Evolutionary conservation across 2,888 invertebrate genomes (phyloP).

Genomic region (Hoplodrina blanda): DNA sequence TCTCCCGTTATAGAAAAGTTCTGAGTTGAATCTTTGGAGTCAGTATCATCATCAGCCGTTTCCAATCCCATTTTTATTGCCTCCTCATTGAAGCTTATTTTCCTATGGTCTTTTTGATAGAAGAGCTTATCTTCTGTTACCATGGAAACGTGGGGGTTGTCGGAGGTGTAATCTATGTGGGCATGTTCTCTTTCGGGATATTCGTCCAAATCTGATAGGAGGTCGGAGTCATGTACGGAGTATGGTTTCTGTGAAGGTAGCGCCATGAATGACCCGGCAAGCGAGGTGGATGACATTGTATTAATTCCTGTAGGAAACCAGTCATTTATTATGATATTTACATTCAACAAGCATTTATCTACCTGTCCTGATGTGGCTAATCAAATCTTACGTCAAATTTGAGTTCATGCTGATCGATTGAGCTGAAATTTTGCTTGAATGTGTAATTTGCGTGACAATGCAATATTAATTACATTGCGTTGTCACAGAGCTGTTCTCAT

Average conservation of each 20-base stretch:
- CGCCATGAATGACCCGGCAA: slow-evolving; percentile 74
- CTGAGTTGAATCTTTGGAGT: slow-evolving; percentile 9
- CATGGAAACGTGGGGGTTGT: slow-evolving; percentile 45
- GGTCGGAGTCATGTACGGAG: slow-evolving; percentile 59
- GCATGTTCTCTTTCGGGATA: slow-evolving; percentile 61
- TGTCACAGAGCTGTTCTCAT: too few species aligned
- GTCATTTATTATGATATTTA: neutral
- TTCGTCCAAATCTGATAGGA: slow-evolving; percentile 57
- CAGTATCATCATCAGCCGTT: slow-evolving; percentile 5
- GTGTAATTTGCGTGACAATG: too few species aligned
- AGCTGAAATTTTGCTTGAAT: too few species aligned
- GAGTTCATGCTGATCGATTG: too few species aligned
- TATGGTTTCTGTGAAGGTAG: slow-evolving; percentile 71
- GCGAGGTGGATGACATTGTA: slow-evolving; percentile 72
- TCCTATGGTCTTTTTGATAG: neutral
- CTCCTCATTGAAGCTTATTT: slow-evolving; percentile 43
- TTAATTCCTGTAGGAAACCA: slow-evolving; percentile 55
- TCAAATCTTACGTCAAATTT: too few species aligned
- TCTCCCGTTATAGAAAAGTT: neutral
- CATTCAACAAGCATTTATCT: too few species aligned
- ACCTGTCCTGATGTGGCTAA: too few species aligned
- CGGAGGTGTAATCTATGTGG: slow-evolving; percentile 62
- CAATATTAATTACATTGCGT: too few species aligned
- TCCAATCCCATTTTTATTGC: neutral
- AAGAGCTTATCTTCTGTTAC: too few species aligned